Percentiles rank a stretch among this genome's conserved stretches.
These are phyloP conservation scores for Reticulitermes speratus DNA, from an alignment of 1,140 invertebrate genomes.

Conservation along the genomic window DNA sequence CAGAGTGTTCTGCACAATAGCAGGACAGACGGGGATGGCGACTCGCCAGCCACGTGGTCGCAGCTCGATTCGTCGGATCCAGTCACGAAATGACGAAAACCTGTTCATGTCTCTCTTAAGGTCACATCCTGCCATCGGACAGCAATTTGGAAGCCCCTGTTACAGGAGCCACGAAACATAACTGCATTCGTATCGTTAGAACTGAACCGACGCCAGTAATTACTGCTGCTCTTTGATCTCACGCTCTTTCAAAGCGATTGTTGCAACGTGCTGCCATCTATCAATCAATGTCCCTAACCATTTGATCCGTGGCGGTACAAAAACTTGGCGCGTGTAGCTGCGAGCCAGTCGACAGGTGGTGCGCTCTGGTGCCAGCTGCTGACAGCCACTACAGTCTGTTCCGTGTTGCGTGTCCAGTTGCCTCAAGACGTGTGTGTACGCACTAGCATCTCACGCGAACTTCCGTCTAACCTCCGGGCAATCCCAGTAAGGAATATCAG, in stretches of 20 bases:
- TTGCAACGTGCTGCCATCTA: neutral
- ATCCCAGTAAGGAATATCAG: too few species aligned
- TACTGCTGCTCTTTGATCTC: neutral
- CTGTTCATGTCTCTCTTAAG: neutral
- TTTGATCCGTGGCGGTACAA: neutral
- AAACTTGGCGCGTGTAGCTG: neutral
- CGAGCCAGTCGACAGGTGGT: neutral
- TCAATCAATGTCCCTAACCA: neutral
- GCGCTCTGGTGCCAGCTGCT: neutral
- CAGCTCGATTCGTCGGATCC: too few species aligned
- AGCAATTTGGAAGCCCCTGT: neutral
- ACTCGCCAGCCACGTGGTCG: too few species aligned
- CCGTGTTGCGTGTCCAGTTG: too few species aligned
- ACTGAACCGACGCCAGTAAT: neutral
- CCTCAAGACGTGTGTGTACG: too few species aligned
- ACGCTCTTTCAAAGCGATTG: neutral
- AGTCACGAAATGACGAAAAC: too few species aligned
- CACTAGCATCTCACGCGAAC: too few species aligned
- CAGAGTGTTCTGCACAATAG: too few species aligned
- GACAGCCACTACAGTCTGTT: neutral
- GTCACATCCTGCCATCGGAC: neutral
- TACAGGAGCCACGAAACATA: neutral
- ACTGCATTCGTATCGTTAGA: neutral
- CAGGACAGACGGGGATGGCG: too few species aligned
- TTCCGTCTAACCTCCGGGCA: too few species aligned